Percentiles rank a stretch among this genome's conserved stretches.
Evolutionary conservation across 2,888 invertebrate species (phyloP).

Genomic region (Horisme vitalbata): DNA sequence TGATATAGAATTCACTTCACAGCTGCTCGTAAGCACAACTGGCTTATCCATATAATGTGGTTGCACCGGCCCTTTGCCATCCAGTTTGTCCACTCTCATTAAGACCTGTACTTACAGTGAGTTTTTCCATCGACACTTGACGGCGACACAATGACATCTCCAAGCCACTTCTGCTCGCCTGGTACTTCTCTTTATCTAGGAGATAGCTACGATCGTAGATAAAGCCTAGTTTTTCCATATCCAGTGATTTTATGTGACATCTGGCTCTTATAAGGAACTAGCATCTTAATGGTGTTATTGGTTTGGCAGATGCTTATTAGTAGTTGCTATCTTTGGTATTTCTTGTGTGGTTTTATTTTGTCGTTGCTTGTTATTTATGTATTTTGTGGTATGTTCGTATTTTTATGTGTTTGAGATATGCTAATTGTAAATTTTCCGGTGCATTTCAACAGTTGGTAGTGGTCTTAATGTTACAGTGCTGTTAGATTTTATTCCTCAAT

Average conservation of each 20-base stretch:
- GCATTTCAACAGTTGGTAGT: conserved; percentile 19
- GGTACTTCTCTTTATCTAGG: conserved; percentile 70
- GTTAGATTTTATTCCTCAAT: conserved; percentile 2
- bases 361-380: conserved; percentile 24
- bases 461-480: background rate
- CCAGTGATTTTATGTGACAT: conserved; percentile 38
- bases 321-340: conserved; percentile 27
- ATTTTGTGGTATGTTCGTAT: conserved; percentile 26
- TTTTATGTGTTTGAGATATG: conserved; percentile 26
- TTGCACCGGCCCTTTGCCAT: conserved; percentile 56
- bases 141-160: conserved; percentile 56
- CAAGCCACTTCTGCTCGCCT: conserved; percentile 57
- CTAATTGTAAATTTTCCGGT: conserved; percentile 29
- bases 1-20: too few relatives aligned
- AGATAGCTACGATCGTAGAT: conserved; percentile 76
- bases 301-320: conserved; percentile 39
- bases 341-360: conserved; percentile 31
- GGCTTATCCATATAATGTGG: conserved; percentile 49
- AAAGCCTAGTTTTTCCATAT: conserved; percentile 42
- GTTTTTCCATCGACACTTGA: conserved; percentile 67
- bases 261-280: conserved; percentile 43
- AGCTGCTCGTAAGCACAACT: too few relatives aligned
- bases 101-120: conserved; percentile 61
- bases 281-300: conserved; percentile 45
- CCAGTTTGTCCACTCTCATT: conserved; percentile 83